phyloP scores from a whole-genome alignment of 2,888 invertebrate species.

The Drosophila anomelani region DNA sequence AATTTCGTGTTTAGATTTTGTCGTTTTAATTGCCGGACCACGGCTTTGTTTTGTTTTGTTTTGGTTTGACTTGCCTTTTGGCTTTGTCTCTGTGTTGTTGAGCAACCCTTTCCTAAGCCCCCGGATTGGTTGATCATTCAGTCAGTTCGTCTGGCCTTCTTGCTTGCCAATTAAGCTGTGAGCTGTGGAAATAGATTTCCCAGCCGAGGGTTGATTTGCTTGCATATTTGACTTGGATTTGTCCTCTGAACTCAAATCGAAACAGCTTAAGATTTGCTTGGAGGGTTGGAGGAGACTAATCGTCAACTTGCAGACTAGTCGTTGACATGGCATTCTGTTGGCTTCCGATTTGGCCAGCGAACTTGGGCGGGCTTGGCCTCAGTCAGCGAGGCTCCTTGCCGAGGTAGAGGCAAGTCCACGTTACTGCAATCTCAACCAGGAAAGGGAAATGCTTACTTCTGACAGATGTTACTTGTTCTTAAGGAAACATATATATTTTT shows the following conservation, averaged over 20 bases:
- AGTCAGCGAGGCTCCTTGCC: background rate
- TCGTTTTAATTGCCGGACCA: constrained; percentile 74
- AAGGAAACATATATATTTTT: background rate
- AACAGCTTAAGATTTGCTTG: constrained; percentile 71
- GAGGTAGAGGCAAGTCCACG: background rate
- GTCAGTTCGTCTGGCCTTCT: constrained; percentile 21
- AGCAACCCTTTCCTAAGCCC: constrained; percentile 57
- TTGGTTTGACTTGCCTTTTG: constrained; percentile 17
- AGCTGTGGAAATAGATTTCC: constrained; percentile 75
- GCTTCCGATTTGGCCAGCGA: constrained; percentile 76
- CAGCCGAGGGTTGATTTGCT: constrained; percentile 50
- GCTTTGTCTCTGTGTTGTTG: constrained; percentile 22
- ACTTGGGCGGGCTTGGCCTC: constrained; percentile 49
- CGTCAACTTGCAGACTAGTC: constrained; percentile 46
- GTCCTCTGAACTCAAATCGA: constrained; percentile 70
- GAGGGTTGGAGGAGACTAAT: constrained; percentile 62
- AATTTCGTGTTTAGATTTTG: constrained; percentile 79
- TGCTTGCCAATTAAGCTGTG: constrained; percentile 71
- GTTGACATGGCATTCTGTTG: constrained; percentile 63
- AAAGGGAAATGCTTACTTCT: too few species aligned
- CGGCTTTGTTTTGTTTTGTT: constrained; percentile 52
- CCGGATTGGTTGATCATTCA: constrained; percentile 26
- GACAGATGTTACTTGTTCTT: background rate
- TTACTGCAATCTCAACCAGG: constrained; percentile 23
- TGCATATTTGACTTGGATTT: constrained; percentile 81